phyloP scores from a whole-genome alignment of 2,113 vertebrate species.

The Calypte anna region DNA sequence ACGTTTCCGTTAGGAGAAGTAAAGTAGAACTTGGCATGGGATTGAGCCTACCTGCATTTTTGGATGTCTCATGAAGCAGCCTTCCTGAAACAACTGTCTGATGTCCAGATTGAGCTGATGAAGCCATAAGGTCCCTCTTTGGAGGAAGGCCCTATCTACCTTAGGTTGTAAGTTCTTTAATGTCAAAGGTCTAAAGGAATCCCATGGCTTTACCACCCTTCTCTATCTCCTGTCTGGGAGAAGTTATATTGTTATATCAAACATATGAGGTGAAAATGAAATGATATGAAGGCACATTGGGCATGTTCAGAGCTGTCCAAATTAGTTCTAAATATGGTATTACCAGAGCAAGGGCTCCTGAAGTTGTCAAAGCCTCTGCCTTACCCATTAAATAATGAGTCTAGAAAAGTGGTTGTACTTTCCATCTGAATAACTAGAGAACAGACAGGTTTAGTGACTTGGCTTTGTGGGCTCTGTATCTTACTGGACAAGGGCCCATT shows the following conservation, averaged over 20 bases:
- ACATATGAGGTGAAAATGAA: background rate
- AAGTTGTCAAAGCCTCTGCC: background rate
- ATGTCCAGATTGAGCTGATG: background rate
- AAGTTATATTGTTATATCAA: background rate
- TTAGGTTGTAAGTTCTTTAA: background rate
- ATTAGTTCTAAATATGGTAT: background rate
- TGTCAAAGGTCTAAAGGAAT: background rate
- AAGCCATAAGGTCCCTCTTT: background rate
- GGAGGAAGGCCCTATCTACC: background rate
- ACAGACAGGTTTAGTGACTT: background rate
- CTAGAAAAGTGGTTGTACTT: background rate
- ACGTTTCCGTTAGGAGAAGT: background rate
- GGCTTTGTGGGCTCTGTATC: background rate
- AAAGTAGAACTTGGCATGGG: background rate
- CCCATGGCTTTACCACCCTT: background rate
- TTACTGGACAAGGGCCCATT: background rate
- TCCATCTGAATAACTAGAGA: background rate
- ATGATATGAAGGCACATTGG: background rate
- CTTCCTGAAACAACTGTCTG: background rate
- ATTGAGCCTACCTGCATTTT: background rate
- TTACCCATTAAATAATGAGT: background rate
- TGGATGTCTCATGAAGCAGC: background rate
- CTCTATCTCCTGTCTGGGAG: background rate
- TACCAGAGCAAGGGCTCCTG: background rate
- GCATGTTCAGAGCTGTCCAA: background rate